These are phyloP conservation scores for Drosophila lini DNA, from an alignment of 1,140 invertebrate species.

Conservation along the genomic window DNA sequence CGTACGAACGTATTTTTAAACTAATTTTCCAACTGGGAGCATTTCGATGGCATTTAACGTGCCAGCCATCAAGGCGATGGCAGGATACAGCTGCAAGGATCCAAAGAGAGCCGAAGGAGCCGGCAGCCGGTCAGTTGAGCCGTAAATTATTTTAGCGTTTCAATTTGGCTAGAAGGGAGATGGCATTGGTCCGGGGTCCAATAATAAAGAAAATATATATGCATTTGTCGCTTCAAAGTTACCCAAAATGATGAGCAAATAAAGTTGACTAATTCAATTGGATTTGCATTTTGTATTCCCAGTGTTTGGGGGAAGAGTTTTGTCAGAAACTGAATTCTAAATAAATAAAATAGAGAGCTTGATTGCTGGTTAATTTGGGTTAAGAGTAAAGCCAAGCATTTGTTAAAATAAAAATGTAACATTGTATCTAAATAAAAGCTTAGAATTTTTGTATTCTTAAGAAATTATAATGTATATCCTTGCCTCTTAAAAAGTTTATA, in stretches of 20 bases:
- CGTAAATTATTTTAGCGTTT: constrained; percentile 81
- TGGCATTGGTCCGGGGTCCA: constrained; percentile 2
- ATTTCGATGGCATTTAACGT: constrained; percentile 69
- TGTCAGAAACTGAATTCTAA: neutral
- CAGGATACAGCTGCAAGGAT: constrained; percentile 34
- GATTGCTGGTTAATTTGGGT: neutral
- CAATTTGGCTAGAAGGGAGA: constrained; percentile 69
- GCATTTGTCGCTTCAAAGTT: constrained; percentile 24
- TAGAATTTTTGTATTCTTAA: neutral
- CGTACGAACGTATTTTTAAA: constrained; percentile 74
- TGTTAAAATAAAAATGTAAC: neutral
- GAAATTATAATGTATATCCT: neutral
- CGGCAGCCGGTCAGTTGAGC: constrained; percentile 44
- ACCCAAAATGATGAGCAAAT: constrained; percentile 30
- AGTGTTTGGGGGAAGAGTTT: neutral
- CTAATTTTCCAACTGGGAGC: constrained; percentile 82
- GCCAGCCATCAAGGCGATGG: constrained; percentile 44
- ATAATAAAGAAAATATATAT: constrained; percentile 42
- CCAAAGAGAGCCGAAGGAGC: constrained; percentile 8
- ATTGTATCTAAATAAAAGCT: neutral
- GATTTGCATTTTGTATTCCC: constrained; percentile 43
- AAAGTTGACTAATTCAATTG: constrained; percentile 66
- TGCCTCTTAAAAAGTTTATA: neutral
- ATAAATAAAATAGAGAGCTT: constrained; percentile 4
- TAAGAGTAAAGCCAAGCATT: neutral